phyloP scores from a whole-genome alignment of 2,113 vertebrate species.

The Plecturocebus donacophilus region DNA sequence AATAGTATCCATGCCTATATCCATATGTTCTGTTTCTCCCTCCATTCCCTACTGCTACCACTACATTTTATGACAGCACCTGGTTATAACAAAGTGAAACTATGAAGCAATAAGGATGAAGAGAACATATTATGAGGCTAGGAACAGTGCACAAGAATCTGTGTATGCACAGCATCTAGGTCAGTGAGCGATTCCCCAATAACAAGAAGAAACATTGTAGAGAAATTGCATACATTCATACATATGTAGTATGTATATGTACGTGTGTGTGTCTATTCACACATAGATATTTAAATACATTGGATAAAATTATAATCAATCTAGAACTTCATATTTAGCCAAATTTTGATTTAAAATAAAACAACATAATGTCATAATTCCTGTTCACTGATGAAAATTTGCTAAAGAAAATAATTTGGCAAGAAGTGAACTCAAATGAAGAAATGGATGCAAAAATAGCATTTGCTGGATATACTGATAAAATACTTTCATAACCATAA shows the following conservation, averaged over 20 bases:
- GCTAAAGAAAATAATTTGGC: neutral
- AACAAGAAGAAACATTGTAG: neutral
- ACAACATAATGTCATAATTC: neutral
- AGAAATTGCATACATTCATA: neutral
- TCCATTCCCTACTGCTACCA: too few relatives aligned
- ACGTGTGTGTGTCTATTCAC: fast-evolving
- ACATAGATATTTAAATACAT: neutral
- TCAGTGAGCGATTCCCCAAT: fast-evolving
- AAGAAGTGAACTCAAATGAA: neutral
- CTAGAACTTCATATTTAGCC: neutral
- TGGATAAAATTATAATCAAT: neutral
- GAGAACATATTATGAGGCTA: neutral
- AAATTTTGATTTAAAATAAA: neutral
- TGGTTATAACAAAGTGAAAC: neutral
- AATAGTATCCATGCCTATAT: too few relatives aligned
- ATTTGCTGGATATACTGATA: neutral
- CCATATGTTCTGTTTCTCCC: too few relatives aligned
- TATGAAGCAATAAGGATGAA: neutral
- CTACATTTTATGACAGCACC: neutral
- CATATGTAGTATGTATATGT: neutral
- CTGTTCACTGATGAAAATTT: neutral
- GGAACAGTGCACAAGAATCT: neutral
- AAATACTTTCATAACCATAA: neutral
- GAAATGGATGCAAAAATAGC: neutral
- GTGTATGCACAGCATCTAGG: neutral